These are phyloP conservation scores for Paedocypris micromegethes DNA, from an alignment of 2,797 vertebrate genomes.

Conservation along the genomic window DNA sequence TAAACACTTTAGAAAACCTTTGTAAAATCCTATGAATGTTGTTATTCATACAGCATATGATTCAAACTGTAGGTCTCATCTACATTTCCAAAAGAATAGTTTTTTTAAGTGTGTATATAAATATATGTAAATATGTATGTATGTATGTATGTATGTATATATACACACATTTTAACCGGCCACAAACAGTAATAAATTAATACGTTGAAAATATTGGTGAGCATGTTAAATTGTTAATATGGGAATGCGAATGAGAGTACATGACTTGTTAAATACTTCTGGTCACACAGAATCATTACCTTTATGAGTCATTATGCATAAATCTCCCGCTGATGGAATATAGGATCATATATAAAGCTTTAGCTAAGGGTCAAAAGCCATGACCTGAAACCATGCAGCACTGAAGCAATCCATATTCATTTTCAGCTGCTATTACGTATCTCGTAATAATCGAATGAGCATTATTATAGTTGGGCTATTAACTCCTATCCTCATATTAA, in stretches of 20 bases:
- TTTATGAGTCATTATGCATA: slow-evolving; percentile 31
- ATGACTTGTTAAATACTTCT: slow-evolving; percentile 36
- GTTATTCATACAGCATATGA: too few relatives aligned
- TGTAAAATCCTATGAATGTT: too few relatives aligned
- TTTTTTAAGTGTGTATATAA: too few relatives aligned
- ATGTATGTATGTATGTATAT: too few relatives aligned
- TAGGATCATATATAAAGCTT: slow-evolving; percentile 15
- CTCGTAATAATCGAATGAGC: slow-evolving; percentile 1
- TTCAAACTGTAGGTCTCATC: too few relatives aligned
- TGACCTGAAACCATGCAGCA: slow-evolving; percentile 7
- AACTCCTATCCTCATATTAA: background rate
- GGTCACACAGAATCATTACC: background rate
- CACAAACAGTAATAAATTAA: too few relatives aligned
- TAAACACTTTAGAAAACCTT: too few relatives aligned
- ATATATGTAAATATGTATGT: too few relatives aligned
- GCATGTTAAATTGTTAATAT: too few relatives aligned
- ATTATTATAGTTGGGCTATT: background rate
- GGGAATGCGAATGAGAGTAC: slow-evolving; percentile 17
- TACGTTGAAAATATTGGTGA: too few relatives aligned
- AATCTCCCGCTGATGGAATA: slow-evolving; percentile 29
- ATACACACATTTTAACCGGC: too few relatives aligned
- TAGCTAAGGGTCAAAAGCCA: slow-evolving; percentile 10
- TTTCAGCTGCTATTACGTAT: slow-evolving; percentile 13
- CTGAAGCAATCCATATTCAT: slow-evolving; percentile 4
- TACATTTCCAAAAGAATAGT: too few relatives aligned